Percentiles rank a stretch among this genome's conserved stretches.
Evolutionary conservation across 1,140 invertebrate species (phyloP).

Genomic region (Frieseomelitta varia): DNA sequence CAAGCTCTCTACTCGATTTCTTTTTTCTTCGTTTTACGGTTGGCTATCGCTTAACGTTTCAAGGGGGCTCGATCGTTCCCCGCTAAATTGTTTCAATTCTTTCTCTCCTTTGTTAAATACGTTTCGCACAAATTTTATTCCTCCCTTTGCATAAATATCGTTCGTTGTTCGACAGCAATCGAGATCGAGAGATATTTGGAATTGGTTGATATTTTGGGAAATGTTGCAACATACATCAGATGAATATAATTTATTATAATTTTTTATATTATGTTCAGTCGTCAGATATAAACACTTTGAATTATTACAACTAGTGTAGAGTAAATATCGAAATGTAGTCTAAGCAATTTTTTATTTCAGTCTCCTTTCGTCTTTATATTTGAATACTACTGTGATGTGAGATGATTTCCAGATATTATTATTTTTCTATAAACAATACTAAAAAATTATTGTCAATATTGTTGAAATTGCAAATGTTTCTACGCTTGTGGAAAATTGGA

Average conservation of each 20-base stretch:
- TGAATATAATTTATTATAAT: no score
- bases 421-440: no score
- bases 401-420: background rate
- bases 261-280: no score
- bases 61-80: background rate
- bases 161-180: background rate
- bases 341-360: no score
- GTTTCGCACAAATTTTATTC: background rate
- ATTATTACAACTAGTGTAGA: no score
- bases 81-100: background rate
- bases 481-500: no score
- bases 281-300: no score
- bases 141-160: background rate
- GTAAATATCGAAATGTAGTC: no score
- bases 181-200: background rate
- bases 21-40: background rate
- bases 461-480: no score
- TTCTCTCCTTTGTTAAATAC: background rate
- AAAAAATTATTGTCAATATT: no score
- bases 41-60: background rate
- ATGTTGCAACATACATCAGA: background rate
- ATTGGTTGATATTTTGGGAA: background rate
- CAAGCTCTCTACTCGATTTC: background rate
- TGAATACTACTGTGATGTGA: no score
- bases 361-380: no score